Conservation (phyloP, 2,797 vertebrate species). For the Xyrichtys novacula region DNA sequence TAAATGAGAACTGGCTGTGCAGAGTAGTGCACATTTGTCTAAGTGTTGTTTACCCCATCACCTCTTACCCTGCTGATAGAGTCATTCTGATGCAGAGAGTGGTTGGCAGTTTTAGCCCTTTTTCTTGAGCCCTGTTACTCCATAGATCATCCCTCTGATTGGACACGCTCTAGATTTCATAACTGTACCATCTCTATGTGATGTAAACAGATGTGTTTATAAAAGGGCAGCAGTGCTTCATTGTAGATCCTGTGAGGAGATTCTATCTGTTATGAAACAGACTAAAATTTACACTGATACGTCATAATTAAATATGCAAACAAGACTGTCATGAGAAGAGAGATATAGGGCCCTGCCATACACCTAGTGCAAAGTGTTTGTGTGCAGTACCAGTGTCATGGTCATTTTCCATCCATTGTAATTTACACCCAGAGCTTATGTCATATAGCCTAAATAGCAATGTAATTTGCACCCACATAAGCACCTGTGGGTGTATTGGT, state of each 20-base stretch:
- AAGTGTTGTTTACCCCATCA: constrained; percentile 46
- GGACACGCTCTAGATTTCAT: constrained; percentile 54
- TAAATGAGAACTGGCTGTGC: constrained; percentile 63
- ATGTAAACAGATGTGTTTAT: constrained; percentile 6
- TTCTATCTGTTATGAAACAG: not conserved
- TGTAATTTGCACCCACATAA: no score
- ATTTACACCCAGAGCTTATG: no score
- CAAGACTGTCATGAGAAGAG: not conserved
- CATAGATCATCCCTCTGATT: constrained; percentile 29
- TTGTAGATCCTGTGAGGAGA: not conserved
- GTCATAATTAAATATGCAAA: not conserved
- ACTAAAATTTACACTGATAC: not conserved
- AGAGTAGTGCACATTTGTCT: constrained; percentile 24
- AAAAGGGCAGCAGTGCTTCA: not conserved
- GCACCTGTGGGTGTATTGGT: no score
- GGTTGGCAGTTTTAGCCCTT: constrained; percentile 21
- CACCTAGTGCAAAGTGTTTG: no score
- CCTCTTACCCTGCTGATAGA: constrained; percentile 39
- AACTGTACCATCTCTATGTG: constrained; percentile 40
- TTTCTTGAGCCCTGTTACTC: constrained; percentile 21
- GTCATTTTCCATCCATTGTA: no score
- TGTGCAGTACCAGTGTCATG: no score
- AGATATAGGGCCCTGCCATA: no score
- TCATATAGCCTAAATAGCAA: no score
- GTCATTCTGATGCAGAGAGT: constrained; percentile 63